A percentile compares a stretch with the other conserved stretches of the same genome.
These are phyloP conservation scores for Volucella inanis DNA, from an alignment of 2,888 invertebrate species.

Conservation along the genomic window DNA sequence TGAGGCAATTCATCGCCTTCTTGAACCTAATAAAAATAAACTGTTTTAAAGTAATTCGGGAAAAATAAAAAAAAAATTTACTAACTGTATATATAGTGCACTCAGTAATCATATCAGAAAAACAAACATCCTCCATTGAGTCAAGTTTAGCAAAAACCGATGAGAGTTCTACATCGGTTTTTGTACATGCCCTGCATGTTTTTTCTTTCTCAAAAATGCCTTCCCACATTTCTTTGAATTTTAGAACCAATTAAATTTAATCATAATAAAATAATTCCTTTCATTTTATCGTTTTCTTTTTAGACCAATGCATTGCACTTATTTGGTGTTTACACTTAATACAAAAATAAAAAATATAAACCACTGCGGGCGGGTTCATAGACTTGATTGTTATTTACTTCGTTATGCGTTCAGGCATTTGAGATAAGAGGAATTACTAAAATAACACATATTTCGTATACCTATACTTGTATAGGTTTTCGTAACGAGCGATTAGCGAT, in stretches of 20 bases:
- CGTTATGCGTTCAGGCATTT: not conserved
- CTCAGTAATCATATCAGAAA: slow-evolving; percentile 77
- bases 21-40: slow-evolving; percentile 78
- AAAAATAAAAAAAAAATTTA: not conserved
- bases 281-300: slow-evolving; percentile 5
- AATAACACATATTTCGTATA: too few species aligned
- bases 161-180: slow-evolving; percentile 65
- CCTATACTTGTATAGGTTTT: too few species aligned
- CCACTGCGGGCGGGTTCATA: slow-evolving; percentile 13
- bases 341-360: slow-evolving; percentile 38
- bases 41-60: not conserved
- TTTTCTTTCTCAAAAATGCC: slow-evolving; percentile 34
- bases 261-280: slow-evolving; percentile 3
- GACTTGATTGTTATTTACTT: not conserved
- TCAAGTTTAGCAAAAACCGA: slow-evolving; percentile 76
- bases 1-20: slow-evolving; percentile 80
- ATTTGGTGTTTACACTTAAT: slow-evolving; percentile 29
- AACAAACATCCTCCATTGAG: slow-evolving; percentile 60
- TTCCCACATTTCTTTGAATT: slow-evolving; percentile 43
- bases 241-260: not conserved
- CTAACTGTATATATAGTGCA: slow-evolving; percentile 76
- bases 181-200: slow-evolving; percentile 63
- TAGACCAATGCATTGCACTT: slow-evolving; percentile 19
- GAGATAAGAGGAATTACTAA: not conserved
- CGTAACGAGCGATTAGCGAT: too few species aligned